phyloP scores from a whole-genome alignment of 2,113 vertebrate genomes.

The Pygathrix nemaeus region DNA sequence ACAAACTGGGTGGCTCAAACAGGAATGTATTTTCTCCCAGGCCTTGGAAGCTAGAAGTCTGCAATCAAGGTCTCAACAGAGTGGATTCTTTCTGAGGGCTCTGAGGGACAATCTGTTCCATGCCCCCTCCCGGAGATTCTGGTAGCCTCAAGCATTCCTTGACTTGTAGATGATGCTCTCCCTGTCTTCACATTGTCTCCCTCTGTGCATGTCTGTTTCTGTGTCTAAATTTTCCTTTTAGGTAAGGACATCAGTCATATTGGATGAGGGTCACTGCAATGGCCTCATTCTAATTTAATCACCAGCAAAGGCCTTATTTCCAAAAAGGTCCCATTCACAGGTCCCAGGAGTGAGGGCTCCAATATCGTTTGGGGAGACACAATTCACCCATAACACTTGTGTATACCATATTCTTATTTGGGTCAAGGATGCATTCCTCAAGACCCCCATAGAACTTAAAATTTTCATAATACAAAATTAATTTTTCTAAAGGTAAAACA shows the following conservation, averaged over 20 bases:
- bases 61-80: background rate
- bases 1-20: background rate
- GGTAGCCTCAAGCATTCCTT: no score
- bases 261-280: background rate
- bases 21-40: background rate
- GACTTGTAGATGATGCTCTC: background rate
- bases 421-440: background rate
- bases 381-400: background rate
- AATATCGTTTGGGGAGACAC: background rate
- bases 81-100: background rate
- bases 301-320: background rate
- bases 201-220: background rate
- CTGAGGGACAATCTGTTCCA: background rate
- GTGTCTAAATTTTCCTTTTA: background rate
- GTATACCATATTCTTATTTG: background rate
- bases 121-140: accelerated
- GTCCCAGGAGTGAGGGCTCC: background rate
- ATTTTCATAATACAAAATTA: background rate
- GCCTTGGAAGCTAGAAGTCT: background rate
- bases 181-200: background rate
- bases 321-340: background rate
- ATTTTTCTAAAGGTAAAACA: background rate
- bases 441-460: background rate
- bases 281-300: background rate
- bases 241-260: background rate